phyloP scores from a whole-genome alignment of 2,113 vertebrate genomes.

The Cyanoderma ruficeps region DNA sequence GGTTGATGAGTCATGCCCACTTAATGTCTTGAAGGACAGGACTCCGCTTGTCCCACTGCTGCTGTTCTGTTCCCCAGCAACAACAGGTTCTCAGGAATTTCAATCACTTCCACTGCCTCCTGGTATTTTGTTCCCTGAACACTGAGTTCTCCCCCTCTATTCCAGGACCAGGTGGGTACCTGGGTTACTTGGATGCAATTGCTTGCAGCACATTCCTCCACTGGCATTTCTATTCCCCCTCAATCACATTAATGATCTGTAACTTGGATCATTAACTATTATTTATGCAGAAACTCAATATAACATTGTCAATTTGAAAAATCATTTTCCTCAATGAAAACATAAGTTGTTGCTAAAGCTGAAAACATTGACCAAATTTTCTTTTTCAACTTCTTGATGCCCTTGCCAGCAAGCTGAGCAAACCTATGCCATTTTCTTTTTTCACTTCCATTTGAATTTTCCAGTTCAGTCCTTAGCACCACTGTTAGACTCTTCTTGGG shows the following conservation, averaged over 20 bases:
- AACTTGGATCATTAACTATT: background rate
- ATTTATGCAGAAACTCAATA: background rate
- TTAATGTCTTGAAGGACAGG: background rate
- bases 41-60: background rate
- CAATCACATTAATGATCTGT: background rate
- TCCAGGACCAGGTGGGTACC: background rate
- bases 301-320: background rate
- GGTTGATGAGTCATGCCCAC: background rate
- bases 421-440: background rate
- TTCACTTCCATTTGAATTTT: background rate
- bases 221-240: background rate
- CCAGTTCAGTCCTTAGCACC: background rate
- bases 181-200: background rate
- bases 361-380: background rate
- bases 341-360: background rate
- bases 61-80: background rate
- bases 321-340: background rate
- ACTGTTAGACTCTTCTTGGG: background rate
- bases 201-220: background rate
- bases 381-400: background rate
- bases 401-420: background rate
- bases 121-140: background rate
- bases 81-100: background rate
- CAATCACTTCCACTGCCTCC: background rate
- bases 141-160: background rate